Evolutionary conservation across 2,797 vertebrate genomes (phyloP).

Genomic region (Brachyalestes nurse): DNA sequence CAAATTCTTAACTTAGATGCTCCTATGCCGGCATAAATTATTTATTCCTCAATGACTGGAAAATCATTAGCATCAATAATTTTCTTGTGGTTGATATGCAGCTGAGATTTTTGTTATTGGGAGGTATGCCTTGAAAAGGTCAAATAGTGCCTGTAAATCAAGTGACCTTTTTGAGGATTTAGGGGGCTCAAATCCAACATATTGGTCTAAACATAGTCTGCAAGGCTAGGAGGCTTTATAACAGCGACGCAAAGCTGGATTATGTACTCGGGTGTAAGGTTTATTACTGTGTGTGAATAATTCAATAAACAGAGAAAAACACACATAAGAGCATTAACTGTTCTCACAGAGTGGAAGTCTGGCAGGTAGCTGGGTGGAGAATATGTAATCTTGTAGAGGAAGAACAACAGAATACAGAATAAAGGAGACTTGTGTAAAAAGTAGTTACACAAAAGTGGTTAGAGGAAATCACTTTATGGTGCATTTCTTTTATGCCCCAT

Average conservation of each 20-base stretch:
- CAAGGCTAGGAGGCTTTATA: constrained; percentile 7
- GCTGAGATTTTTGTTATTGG: constrained; percentile 34
- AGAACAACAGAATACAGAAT: neutral
- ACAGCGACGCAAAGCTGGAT: neutral
- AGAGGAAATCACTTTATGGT: neutral
- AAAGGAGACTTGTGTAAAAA: neutral
- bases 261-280: neutral
- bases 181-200: constrained; percentile 26
- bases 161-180: constrained; percentile 53
- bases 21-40: constrained; percentile 9
- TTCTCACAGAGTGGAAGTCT: neutral
- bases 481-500: neutral
- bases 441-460: neutral
- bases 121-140: constrained; percentile 56
- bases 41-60: constrained; percentile 44
- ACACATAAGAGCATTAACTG: constrained; percentile 10
- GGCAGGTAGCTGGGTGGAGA: neutral
- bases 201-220: constrained; percentile 22
- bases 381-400: neutral
- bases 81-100: constrained; percentile 35
- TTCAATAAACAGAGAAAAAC: constrained; percentile 17
- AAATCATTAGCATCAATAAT: constrained; percentile 40
- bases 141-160: constrained; percentile 52
- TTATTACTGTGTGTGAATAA: constrained; percentile 23
- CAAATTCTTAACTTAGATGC: constrained; percentile 1